Conservation (phyloP, 1,140 invertebrate species). For the Drosophila carrolli region DNA sequence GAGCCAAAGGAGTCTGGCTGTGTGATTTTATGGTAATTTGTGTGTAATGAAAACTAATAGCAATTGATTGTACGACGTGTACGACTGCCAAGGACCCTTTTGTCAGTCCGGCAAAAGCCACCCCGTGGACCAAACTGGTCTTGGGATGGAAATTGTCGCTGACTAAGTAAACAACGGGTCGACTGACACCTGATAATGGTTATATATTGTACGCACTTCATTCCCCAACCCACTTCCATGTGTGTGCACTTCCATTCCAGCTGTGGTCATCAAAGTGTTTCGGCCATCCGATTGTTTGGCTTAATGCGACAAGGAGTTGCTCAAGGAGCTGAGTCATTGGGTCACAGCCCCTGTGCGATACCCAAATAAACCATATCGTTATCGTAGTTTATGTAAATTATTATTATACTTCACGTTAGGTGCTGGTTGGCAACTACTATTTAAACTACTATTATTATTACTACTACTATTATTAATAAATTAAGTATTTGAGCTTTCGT, state of each 20-base stretch:
- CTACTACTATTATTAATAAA: too few species aligned
- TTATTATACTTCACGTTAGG: constrained; percentile 14
- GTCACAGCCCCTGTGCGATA: background rate
- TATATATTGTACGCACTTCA: constrained; percentile 55
- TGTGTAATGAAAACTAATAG: constrained; percentile 80
- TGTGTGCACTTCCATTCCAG: constrained; percentile 13
- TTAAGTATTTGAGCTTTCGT: too few species aligned
- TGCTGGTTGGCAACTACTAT: background rate
- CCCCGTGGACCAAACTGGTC: background rate
- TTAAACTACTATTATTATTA: too few species aligned
- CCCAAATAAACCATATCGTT: constrained; percentile 3
- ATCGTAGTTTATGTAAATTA: constrained; percentile 40
- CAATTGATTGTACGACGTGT: constrained; percentile 80
- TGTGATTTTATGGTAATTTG: constrained; percentile 83
- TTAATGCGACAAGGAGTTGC: background rate
- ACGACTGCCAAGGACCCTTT: constrained; percentile 58
- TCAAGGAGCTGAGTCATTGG: constrained; percentile 30
- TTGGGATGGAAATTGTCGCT: constrained; percentile 59
- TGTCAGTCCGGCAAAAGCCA: constrained; percentile 11
- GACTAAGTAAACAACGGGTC: constrained; percentile 55
- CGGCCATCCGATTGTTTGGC: constrained; percentile 27
- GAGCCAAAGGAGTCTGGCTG: constrained; percentile 14
- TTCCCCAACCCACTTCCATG: background rate
- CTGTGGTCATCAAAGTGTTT: constrained; percentile 36
- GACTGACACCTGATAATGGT: constrained; percentile 69